Base-by-base conservation (phyloP, 2,888 invertebrate species). In the Nineta flava region DNA sequence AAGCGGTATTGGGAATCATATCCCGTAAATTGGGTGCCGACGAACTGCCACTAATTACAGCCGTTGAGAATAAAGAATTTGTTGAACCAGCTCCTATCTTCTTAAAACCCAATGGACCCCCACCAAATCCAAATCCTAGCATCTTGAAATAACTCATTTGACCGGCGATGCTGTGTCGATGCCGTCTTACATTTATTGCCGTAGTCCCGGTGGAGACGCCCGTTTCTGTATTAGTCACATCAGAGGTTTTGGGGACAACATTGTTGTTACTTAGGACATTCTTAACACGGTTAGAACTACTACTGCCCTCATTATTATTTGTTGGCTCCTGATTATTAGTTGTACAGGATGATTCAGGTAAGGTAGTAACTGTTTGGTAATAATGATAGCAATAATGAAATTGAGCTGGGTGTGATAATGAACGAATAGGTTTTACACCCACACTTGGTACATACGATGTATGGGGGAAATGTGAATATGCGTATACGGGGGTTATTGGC, bases 161-260 rank as follows among this genome's bases (percentile, higher is more conserved):
- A 75, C 88, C 88, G 75, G 87, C 87, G 79, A 91, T 87, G 79
- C 90, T 90, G 86, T 91, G 90, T 72, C 90, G 85, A 77, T 90
- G 90, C 73, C 86, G 86, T 73, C 85, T 82, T 70, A 78, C 57
- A 53, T 60, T 59, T 56, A 61, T 63, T 54, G 57, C 56, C 47
- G 53, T 53, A 53, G 52, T 54, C 45, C 17, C 41, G 16, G 44
- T 41, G 35, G 32, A 40, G 34, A 26, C 50, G 50, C 19, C 48
- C 32, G 48, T 31, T 42, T 45, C 46, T 46, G 52, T 13, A 15
- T 38, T 52, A 49, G 51, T 44, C 12, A 44, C 26, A 44, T 38
- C 38, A 38, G 38, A 38, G 44, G 44, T 44, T 44, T 44, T 44
- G 19, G 44, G 44, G 26, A 44, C 44, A 44, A 19, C 26, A 38